Base-by-base conservation (phyloP, 2,888 invertebrate genomes). In the Acanthosoma haemorrhoidale region DNA sequence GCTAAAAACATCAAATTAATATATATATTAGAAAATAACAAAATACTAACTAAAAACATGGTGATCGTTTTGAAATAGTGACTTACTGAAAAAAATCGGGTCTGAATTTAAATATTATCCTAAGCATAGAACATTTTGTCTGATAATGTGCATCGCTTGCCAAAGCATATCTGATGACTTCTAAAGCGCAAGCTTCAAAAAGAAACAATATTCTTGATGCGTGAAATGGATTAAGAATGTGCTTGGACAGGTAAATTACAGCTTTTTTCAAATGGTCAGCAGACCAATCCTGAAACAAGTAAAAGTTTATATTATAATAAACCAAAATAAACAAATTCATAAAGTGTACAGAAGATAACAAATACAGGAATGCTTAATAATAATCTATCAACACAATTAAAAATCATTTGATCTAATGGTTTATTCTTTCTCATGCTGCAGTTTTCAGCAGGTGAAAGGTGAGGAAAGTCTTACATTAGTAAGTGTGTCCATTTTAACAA, bases 1-100 rank as follows among this genome's bases (percentile, higher is more conserved):
- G 76, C 92, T 91, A 77, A 70, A 83, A 77, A 78, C 64, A 4
- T 16, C 2, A 38, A 1, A 21, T 38, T 39, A 13, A 2, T 4
- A 63, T 38, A 38, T 25, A 38, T 25, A 5, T 25, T 63, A 9
- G 1, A 2, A 5, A 38, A 18, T 29, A 21, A 32, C 6, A 43
- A 5, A 15, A 16, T 31, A 13, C 4, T 9, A 67, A n/a, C n/a
- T n/a, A n/a, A n/a, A n/a, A n/a, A n/a, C n/a, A n/a, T n/a, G n/a
- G n/a, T n/a, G n/a, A 8, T 60, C 6, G 15, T 9, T 9, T 15
- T 31, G 29, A 43, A 43, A 43, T 29, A 15, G 16, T 32, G n/a
- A n/a, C 60, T 41, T 41, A 68, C 68, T 43, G 59, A 21, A 68
- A 60, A 39, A 58, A 3, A 72, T 67, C 31, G 18, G 51, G 67